Evolutionary conservation across 1,140 invertebrate species (phyloP).

Genomic region (Phymorhynchus buccinoides): DNA sequence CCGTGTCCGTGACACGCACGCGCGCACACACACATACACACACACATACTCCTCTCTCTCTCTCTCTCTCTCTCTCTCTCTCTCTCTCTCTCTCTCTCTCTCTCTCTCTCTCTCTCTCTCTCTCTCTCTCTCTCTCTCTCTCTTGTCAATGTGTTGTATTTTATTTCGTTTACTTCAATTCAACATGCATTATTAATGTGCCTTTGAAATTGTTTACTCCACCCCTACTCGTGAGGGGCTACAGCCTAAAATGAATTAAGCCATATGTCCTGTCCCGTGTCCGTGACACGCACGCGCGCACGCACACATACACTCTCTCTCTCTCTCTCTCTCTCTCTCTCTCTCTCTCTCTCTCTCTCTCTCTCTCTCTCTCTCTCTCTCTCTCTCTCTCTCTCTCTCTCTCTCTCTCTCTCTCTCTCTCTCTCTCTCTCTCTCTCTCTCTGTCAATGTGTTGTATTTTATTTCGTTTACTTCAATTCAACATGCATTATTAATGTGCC

Average conservation of each 20-base stretch:
- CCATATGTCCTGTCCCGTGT: no score
- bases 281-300: background rate
- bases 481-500: no score
- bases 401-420: background rate
- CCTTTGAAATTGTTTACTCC: no score
- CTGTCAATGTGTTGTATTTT: no score
- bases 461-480: no score
- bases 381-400: conserved; percentile 29
- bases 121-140: conserved; percentile 26
- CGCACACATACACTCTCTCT: background rate
- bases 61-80: background rate
- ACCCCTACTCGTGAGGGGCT: no score
- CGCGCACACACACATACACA: background rate
- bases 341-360: conserved; percentile 20
- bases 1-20: no score
- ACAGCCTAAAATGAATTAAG: no score
- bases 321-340: background rate
- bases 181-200: no score
- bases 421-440: background rate
- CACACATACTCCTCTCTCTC: background rate
- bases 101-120: conserved; percentile 29
- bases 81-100: conserved; percentile 20
- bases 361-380: conserved; percentile 26
- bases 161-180: no score
- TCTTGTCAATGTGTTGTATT: no score